Evolutionary conservation across 2,888 invertebrate genomes (phyloP).

Genomic region (Mesopsocus fuscifrons): DNA sequence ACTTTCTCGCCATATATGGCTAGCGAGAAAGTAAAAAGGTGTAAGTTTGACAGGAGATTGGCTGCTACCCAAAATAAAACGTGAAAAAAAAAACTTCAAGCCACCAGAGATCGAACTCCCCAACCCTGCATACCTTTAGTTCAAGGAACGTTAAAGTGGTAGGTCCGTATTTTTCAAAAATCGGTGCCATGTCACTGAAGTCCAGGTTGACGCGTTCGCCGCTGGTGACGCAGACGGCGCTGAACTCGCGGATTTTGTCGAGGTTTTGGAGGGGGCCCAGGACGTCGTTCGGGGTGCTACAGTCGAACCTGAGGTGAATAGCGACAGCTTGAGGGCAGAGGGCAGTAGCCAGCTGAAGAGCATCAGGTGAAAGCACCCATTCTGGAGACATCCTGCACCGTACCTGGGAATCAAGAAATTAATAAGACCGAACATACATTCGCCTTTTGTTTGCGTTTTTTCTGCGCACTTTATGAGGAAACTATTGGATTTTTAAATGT

Average conservation of each 20-base stretch:
- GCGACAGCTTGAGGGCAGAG: slow-evolving; percentile 19
- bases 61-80: no score
- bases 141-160: slow-evolving; percentile 14
- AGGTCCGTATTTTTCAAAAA: slow-evolving; percentile 18
- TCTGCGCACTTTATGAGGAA: no score
- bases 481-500: no score
- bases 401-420: slow-evolving; percentile 18
- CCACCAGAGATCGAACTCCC: no score
- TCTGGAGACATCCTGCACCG: slow-evolving; percentile 18
- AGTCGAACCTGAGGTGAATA: slow-evolving; percentile 18
- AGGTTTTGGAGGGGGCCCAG: slow-evolving; percentile 16
- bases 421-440: no score
- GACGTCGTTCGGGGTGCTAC: slow-evolving; percentile 20
- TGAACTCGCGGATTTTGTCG: slow-evolving; percentile 17
- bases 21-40: no score
- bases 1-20: no score
- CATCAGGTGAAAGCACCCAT: slow-evolving; percentile 19
- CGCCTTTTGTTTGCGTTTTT: no score
- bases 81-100: no score
- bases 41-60: no score
- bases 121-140: slow-evolving; percentile 17
- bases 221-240: slow-evolving; percentile 20
- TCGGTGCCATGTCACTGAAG: slow-evolving; percentile 19
- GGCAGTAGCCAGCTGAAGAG: slow-evolving; percentile 18
- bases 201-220: slow-evolving; percentile 20